These are phyloP conservation scores for Schizothorax lantsangensis DNA, from an alignment of 2,797 vertebrate genomes.

Conservation along the genomic window DNA sequence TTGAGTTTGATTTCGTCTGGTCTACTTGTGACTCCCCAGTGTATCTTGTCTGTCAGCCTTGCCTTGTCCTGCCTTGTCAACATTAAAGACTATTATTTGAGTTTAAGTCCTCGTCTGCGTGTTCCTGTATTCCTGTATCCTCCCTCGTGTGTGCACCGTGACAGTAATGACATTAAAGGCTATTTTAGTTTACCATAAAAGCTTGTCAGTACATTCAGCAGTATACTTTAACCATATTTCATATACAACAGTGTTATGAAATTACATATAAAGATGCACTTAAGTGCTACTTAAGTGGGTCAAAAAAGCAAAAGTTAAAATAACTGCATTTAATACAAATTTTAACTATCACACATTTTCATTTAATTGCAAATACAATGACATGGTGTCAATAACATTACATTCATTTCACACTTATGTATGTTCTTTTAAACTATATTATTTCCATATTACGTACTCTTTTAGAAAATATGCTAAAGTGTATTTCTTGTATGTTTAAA, in stretches of 20 bases:
- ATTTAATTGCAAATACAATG: neutral
- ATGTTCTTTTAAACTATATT: neutral
- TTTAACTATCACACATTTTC: neutral
- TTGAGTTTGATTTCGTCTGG: too few species aligned
- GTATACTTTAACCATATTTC: neutral
- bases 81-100: too few species aligned
- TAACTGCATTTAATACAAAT: neutral
- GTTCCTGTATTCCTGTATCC: too few species aligned
- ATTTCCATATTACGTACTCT: neutral
- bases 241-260: neutral
- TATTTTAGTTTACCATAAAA: neutral
- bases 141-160: too few species aligned
- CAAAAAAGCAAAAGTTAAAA: neutral
- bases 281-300: neutral
- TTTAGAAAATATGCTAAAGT: neutral
- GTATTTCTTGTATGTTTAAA: neutral
- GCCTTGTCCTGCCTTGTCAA: too few species aligned
- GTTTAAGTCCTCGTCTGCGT: too few species aligned
- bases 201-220: neutral
- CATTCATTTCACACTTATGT: neutral
- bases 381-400: conserved; percentile 1
- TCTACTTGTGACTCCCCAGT: too few species aligned
- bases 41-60: too few species aligned
- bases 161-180: neutral
- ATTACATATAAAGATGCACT: neutral